Conservation (phyloP, 2,797 vertebrate genomes). For the Halcyon chelicuti region DNA sequence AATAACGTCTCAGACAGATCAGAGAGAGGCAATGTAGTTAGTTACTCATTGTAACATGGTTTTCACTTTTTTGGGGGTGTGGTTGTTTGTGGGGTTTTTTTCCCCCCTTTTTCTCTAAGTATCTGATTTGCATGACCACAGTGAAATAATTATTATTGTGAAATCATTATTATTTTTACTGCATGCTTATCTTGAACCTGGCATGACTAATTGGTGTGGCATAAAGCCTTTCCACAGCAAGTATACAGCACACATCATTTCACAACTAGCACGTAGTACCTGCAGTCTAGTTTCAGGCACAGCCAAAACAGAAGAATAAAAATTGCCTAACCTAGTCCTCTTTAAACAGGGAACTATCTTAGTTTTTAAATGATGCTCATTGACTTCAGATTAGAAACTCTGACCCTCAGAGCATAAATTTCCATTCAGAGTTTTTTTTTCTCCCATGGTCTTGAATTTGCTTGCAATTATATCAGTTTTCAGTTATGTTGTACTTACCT, state of each 20-base stretch:
- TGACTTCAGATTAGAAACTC: not conserved
- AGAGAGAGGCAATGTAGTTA: not conserved
- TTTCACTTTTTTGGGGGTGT: not conserved
- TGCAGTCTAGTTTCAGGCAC: not conserved
- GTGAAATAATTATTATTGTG: not conserved
- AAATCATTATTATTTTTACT: not conserved
- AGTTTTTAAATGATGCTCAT: not conserved
- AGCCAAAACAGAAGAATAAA: not conserved
- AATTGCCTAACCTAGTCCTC: not conserved
- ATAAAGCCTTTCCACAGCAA: not conserved
- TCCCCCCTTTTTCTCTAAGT: rapidly evolving
- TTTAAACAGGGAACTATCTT: not conserved
- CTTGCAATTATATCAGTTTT: not conserved
- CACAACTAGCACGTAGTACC: not conserved
- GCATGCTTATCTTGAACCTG: not conserved
- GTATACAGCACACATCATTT: not conserved
- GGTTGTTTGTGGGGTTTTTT: too few species aligned
- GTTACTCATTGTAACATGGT: not conserved
- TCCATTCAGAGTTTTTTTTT: not conserved
- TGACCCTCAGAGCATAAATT: not conserved
- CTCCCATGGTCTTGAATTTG: rapidly evolving
- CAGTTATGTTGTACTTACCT: not conserved
- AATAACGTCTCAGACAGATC: not conserved
- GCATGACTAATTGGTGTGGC: not conserved
- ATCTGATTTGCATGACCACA: not conserved